Evolutionary conservation across 1,140 invertebrate genomes (phyloP), one percentile per base, ranked within the genome.

Genomic region (Drosophila guanche): DNA sequence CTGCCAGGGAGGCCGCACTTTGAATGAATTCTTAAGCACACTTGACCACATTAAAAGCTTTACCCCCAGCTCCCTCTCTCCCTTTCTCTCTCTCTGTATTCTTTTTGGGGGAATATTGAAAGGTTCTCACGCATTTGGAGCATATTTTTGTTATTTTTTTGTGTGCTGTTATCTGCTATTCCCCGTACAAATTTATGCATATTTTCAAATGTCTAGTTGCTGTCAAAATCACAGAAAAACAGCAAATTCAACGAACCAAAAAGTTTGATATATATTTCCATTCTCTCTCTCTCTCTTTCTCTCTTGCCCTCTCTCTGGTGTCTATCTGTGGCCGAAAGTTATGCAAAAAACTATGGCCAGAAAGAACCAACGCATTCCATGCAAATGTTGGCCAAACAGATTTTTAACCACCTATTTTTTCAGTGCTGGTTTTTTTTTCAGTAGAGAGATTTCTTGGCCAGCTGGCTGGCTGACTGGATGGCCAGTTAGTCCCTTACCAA

Each of bases 381-480:
- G 81, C 77, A 86, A 85, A 85, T 85, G 81, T 79, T 86, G 69
- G 73, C 77, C 81, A 85, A 86, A 86, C 81, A 86, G 81, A 85
- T 86, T 85, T 85, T 85, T 81, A 81, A 76, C 76, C 62, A 42
- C 51, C 59, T 69, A 79, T 84, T 79, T 84, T 84, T 46, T 61
- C 40, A 66, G 50, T 33, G 46, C 16, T 68, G 37, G 33, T 57
- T 47, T 37, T 10, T 53, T 62, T 78, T 58, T 76, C 73, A 69
- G 80, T 53, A 58, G 58, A 62, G 71, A 72, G 54, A 57, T 73
- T 56, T 63, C 59, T 75, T 85, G 76, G 74, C 80, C 79, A 65
- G 41, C 72, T 56, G 53, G 48, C 47, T 74, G 69, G 29, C 53
- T 63, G 51, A 46, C 40, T 73, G 59, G 22, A 52, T 74, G 84